Percentiles rank a stretch among this genome's conserved stretches.
Conservation (phyloP, 2,113 vertebrate species). For the Empidonax traillii region DNA sequence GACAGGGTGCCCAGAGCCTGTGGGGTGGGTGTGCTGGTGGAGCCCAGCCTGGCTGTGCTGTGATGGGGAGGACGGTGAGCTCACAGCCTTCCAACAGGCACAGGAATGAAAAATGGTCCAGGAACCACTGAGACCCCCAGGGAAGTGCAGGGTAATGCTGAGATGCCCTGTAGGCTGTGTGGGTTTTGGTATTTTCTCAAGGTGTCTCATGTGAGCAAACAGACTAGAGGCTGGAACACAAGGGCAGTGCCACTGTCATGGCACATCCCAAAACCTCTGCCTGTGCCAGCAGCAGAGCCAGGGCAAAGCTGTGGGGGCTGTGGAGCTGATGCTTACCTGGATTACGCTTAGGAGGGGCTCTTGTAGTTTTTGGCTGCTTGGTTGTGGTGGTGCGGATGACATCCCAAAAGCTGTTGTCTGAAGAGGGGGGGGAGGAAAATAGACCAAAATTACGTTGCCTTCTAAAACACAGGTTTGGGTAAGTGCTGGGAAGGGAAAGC, state of each 20-base stretch:
- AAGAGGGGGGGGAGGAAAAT: not conserved
- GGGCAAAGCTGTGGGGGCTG: accelerated
- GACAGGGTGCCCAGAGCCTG: not conserved
- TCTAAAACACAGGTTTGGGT: accelerated
- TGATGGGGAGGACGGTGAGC: not conserved
- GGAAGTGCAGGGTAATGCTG: not conserved
- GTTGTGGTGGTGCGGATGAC: constrained; percentile 60
- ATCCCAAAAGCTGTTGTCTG: constrained; percentile 39
- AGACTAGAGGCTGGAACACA: not conserved
- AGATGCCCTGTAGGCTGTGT: not conserved
- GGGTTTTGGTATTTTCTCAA: accelerated
- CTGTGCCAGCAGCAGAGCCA: accelerated
- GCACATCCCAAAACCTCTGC: not conserved
- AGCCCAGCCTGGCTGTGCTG: accelerated
- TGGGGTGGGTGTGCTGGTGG: accelerated
- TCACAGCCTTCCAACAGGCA: not conserved
- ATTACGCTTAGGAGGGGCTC: constrained; percentile 34
- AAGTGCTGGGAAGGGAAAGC: not conserved
- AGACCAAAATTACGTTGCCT: not conserved
- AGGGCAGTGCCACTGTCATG: not conserved
- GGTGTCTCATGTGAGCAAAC: not conserved
- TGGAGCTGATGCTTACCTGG: constrained; percentile 14
- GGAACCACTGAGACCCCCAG: accelerated
- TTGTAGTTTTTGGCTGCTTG: constrained; percentile 64
- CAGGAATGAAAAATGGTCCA: not conserved